Evolutionary conservation across 2,113 vertebrate species (phyloP).

Genomic region (Suncus etruscus): DNA sequence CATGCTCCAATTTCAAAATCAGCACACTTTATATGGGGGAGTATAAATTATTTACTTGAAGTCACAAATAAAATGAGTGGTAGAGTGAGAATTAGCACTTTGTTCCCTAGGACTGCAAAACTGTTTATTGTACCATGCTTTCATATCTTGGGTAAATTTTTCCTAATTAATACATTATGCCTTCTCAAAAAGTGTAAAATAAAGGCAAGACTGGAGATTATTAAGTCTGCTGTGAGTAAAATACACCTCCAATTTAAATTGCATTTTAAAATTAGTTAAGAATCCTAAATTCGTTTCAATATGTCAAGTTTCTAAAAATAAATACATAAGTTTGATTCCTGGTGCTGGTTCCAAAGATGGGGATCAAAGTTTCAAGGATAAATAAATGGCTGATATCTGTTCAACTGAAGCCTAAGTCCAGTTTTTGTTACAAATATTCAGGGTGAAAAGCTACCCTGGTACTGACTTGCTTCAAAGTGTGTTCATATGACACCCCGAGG

Average conservation of each 20-base stretch:
- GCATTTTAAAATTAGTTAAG: too few relatives aligned
- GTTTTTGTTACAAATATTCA: too few relatives aligned
- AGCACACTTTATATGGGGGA: neutral
- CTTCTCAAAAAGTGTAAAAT: slow-evolving; percentile 2
- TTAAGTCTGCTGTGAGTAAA: neutral
- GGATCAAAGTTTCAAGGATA: too few relatives aligned
- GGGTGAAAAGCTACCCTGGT: too few relatives aligned
- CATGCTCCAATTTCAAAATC: neutral
- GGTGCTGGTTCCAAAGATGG: too few relatives aligned
- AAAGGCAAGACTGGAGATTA: neutral
- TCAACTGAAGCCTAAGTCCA: too few relatives aligned
- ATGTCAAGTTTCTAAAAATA: too few relatives aligned
- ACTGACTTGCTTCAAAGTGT: too few relatives aligned
- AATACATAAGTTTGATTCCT: too few relatives aligned
- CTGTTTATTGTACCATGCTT: neutral
- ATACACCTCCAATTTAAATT: neutral
- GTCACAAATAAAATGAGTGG: neutral
- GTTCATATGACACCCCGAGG: too few relatives aligned
- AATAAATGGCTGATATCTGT: too few relatives aligned
- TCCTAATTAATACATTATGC: neutral
- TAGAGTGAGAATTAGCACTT: neutral
- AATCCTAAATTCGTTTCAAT: too few relatives aligned
- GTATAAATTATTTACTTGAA: neutral
- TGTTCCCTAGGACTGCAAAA: neutral
- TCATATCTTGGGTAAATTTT: neutral